Base-by-base conservation (phyloP, 2,113 vertebrate species). In the Nibea coibor region DNA sequence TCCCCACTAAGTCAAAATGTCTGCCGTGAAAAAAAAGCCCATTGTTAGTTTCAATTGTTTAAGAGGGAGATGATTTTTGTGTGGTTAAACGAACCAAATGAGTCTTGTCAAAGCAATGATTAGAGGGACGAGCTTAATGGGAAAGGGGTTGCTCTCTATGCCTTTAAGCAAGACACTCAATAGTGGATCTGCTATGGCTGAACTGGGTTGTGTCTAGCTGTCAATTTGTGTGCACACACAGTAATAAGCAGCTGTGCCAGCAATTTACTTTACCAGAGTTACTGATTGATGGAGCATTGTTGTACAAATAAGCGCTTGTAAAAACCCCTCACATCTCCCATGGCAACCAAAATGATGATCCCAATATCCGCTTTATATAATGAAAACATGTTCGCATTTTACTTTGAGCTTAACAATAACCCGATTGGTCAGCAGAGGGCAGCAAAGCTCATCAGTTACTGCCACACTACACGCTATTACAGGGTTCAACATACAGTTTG, bases 371-470 rank as follows among this genome's bases (percentile, higher is more conserved):
- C 10, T 39, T 39, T 19, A 0, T 28, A 1, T 59, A 1, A 47
- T 28, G 8, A 1, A 31, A 58, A 0, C 5, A 16, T 51, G 57
- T 15, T 19, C 1, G 19, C 15, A 19, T 19, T 56, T 0, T 16
- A 7, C 43, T 26, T 57, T 19, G 2, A 26, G 16, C 4, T 68
- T 20, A 47, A 1, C 5, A 68, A 26, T 2, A 51, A 56, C 19
- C 1, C 11, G 3, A 69, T 3, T 57, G 15, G 14, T 28, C 90
- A 72, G 61, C 70, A 92, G 92, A 42, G 75, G 84, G 85, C 80
- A 87, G 57, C 82, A 88, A 61, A 83, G 48, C 28, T 79, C 54
- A 53, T 5, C 7, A 35, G 45, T 64, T 22, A n/a, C 20, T 43
- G 3, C 4, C 58, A 62, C 59, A 77, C 35, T 7, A 20, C 2